phyloP scores from a whole-genome alignment of 2,113 vertebrate species.

The Pseudolaguvia tuberculata region DNA sequence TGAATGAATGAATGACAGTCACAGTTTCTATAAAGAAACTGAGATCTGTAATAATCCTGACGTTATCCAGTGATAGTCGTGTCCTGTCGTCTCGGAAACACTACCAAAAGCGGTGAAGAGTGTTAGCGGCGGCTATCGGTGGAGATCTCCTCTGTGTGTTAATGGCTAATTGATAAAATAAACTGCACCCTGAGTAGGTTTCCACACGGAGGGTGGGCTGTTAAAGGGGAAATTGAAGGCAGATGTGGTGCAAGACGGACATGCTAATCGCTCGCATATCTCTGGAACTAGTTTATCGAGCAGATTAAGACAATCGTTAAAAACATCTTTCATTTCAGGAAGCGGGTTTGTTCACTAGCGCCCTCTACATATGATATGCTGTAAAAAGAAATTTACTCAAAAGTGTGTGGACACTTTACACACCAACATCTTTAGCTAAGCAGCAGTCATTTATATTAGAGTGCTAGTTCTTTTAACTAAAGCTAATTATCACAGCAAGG shows the following conservation, averaged over 20 bases:
- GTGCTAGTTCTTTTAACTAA: too few relatives aligned
- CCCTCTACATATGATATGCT: not conserved
- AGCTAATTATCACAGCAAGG: too few relatives aligned
- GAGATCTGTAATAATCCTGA: constrained; percentile 9
- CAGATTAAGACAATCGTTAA: constrained; percentile 20
- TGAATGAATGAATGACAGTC: too few relatives aligned
- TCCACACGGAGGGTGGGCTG: constrained; percentile 45
- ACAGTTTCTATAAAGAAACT: too few relatives aligned
- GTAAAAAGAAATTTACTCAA: not conserved
- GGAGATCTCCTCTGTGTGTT: constrained; percentile 56
- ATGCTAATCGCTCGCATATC: constrained; percentile 25
- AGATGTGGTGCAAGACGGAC: constrained; percentile 39
- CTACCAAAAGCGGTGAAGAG: constrained; percentile 16
- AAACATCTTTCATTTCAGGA: not conserved
- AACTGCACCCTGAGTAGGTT: constrained; percentile 47
- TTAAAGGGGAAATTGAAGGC: constrained; percentile 57
- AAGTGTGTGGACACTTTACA: too few relatives aligned
- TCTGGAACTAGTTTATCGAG: constrained; percentile 18
- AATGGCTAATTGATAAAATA: constrained; percentile 64
- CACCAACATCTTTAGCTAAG: too few relatives aligned
- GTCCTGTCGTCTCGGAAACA: not conserved
- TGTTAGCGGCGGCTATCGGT: constrained; percentile 44
- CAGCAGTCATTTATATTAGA: too few relatives aligned
- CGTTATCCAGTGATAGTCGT: not conserved
- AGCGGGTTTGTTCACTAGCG: not conserved